These are phyloP conservation scores for Drosophila mayri DNA, from an alignment of 1,140 invertebrate species.

Conservation along the genomic window DNA sequence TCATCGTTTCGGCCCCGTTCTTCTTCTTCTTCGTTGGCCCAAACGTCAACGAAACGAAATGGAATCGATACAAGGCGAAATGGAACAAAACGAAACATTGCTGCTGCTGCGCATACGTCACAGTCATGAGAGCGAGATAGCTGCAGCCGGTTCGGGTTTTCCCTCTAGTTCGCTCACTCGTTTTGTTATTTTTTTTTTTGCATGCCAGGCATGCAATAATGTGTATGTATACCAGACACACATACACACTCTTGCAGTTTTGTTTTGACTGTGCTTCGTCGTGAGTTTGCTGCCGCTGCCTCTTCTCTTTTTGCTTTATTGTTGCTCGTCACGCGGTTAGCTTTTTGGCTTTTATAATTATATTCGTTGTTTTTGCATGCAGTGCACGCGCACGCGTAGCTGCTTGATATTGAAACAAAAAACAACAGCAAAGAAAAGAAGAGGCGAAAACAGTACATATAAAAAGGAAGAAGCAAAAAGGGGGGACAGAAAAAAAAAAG, in stretches of 20 bases:
- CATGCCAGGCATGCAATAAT: slow-evolving; percentile 51
- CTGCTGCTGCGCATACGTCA: slow-evolving; percentile 75
- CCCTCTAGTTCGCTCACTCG: slow-evolving; percentile 5
- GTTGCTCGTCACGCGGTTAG: slow-evolving; percentile 34
- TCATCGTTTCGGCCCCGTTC: slow-evolving; percentile 12
- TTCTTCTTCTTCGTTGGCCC: slow-evolving; percentile 43
- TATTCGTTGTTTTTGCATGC: slow-evolving; percentile 47
- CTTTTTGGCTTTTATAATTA: slow-evolving; percentile 20
- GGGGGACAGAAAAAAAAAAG: background rate
- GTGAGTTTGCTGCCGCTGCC: slow-evolving; percentile 5
- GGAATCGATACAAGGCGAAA: slow-evolving; percentile 32
- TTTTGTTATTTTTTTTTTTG: slow-evolving; percentile 46
- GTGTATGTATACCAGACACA: slow-evolving; percentile 41
- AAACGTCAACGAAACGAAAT: slow-evolving; percentile 43
- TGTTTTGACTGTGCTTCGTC: slow-evolving; percentile 39
- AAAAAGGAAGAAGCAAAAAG: slow-evolving; percentile 19
- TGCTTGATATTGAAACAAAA: slow-evolving; percentile 64
- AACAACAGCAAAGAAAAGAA: slow-evolving; percentile 14
- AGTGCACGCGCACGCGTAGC: slow-evolving; percentile 75
- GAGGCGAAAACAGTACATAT: slow-evolving; percentile 17
- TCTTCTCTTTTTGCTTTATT: slow-evolving; percentile 7
- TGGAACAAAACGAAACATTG: slow-evolving; percentile 58
- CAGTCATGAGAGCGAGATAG: slow-evolving; percentile 20
- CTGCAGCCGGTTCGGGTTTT: slow-evolving; percentile 58
- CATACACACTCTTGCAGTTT: slow-evolving; percentile 17